Evolutionary conservation across 2,888 invertebrate species (phyloP), one percentile per base, ranked within the genome.

Genomic region (Dioctria linearis): DNA sequence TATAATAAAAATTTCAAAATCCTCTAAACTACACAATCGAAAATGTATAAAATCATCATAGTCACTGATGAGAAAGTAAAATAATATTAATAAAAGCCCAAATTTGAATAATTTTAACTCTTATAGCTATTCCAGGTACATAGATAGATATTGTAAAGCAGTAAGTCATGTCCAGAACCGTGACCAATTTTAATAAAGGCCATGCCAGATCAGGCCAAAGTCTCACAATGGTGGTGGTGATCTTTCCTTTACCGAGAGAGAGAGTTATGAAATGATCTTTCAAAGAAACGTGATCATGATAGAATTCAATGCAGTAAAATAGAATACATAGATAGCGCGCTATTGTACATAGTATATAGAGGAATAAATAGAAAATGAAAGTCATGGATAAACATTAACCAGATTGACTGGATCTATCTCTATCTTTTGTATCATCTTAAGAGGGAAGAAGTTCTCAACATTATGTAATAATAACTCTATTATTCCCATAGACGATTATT

Each of bases 241-340:
- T 51, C 54, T 51, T 71, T 71, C 54, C 71, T 40, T 54, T 25
- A 25, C 1, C 25, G 25, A 25, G 25, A 25, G 25, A 25, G 25
- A 46, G 42, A 54, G 71, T 71, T 51, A 66, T 54, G 65, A 78
- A 78, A 66, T 25, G 78, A 78, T 66, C 13, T n/a, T 57, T 37
- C 9, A 25, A 25, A 59, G 66, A 78, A 78, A 78, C 78, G 78
- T 78, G 78, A 65, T 57, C 78, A 78, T 66, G 78, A 78, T 66
- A 61, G 42, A 59, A 61, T 46, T 75, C 46, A 46, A 46, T 8
- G 25, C 25, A 25, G 25, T 25, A 1, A 25, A 25, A 25, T 25
- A 25, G 25, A 25, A 25, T 25, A 25, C 2, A 25, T 2, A 25
- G 25, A 25, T 25, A 25, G 25, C 25, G 25, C 25, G 25, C 25